Base-by-base conservation (phyloP, 2,797 vertebrate genomes). In the Melanotaenia trifasciata region DNA sequence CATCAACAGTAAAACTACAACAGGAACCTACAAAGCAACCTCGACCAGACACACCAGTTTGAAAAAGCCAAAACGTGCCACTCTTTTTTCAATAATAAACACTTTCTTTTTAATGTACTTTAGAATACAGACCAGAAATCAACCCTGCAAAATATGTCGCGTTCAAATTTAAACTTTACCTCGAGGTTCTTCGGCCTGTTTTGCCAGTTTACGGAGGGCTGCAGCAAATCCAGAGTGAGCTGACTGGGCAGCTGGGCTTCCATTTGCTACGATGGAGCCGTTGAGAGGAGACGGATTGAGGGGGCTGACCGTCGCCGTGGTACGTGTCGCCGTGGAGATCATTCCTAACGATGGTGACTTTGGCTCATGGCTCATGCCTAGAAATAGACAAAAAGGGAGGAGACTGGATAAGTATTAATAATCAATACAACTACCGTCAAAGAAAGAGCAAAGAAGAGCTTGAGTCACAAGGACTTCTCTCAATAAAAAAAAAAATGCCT, bases 321-420 rank as follows among this genome's bases (percentile, higher is more conserved):
- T 99, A 94, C 98, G 96, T 59, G 97, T 97, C 83, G 96, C 96
- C 10, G 97, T 97, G 91, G 98, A 99, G 93, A 99, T 97, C 97
- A 98, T 98, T 96, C 97, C 97, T 98, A 99, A 94, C 67, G 97
- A 98, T 95, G 97, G 97, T 89, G 98, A 97, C 96, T 99, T 99
- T 95, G 97, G 96, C 96, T 99, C 98, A 99, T 99, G 98, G 97
- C 97, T 99, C 98, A 99, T 99, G 96, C 98, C 98, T 99, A 95
- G 58, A 88, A 33, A 90, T 30, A 60, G 73, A 94, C 76, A 92
- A 89, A 84, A 89, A 87, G 92, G 88, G 70, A 74, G 74, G 59
- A 89, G 63, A 79, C 74, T 18, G 56, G 63, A 58, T 75, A 58
- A 72, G 50, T 69, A 83, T 87, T 77, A 79, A 78, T 64, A 69